Percentiles rank a stretch among this genome's conserved stretches.
These are phyloP conservation scores for Eidolon helvum DNA, from an alignment of 2,113 vertebrate genomes.

Conservation along the genomic window DNA sequence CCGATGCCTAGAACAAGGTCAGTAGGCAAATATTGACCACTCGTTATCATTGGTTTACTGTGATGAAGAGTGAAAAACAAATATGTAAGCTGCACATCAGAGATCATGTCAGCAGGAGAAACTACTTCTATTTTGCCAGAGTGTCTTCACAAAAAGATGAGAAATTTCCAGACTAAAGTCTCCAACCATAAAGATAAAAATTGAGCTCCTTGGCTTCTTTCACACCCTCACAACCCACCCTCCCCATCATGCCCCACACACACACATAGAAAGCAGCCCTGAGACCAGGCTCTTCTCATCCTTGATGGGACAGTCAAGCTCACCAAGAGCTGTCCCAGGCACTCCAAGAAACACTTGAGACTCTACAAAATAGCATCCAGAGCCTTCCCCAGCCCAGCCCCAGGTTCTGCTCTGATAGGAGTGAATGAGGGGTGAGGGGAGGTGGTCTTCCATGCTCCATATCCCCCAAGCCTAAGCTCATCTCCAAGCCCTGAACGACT, in stretches of 20 bases:
- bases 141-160: not conserved
- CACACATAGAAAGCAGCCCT: accelerated
- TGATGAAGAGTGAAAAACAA: not conserved
- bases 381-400: not conserved
- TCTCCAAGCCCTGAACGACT: not conserved
- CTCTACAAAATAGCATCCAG: not conserved
- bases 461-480: not conserved
- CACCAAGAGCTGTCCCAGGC: not conserved
- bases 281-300: not conserved
- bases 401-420: not conserved
- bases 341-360: not conserved
- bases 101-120: not conserved
- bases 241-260: accelerated
- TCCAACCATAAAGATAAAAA: not conserved
- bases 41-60: not conserved
- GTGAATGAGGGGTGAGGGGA: accelerated
- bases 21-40: not conserved
- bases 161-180: not conserved
- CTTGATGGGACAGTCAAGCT: not conserved
- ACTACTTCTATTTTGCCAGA: not conserved
- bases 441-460: not conserved
- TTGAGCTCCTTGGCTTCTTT: not conserved
- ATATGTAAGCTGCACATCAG: accelerated
- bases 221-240: accelerated
- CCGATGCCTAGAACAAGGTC: not conserved